Conservation (phyloP, 2,888 invertebrate genomes). For the Hyalella azteca region DNA sequence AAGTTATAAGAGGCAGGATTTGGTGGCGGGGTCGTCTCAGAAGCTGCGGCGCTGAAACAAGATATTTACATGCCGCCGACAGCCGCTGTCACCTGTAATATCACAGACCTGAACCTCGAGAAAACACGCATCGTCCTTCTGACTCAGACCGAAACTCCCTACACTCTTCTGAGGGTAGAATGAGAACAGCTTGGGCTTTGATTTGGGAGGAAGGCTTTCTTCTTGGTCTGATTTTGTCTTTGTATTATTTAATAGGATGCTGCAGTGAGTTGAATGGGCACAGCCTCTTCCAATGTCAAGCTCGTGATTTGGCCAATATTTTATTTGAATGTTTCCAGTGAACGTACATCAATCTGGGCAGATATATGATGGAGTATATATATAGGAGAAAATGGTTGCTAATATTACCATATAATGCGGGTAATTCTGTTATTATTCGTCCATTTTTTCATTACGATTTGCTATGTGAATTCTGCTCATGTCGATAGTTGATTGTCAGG, state of each 20-base stretch:
- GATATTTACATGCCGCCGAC: constrained; percentile 34
- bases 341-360: no score
- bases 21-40: background rate
- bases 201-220: background rate
- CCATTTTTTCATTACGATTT: no score
- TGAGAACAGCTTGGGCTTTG: background rate
- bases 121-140: no score
- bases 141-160: background rate
- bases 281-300: background rate
- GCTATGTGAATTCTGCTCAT: no score
- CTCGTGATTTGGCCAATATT: no score
- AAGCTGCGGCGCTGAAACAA: constrained; percentile 3
- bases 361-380: no score
- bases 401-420: no score
- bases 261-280: background rate
- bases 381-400: no score
- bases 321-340: no score
- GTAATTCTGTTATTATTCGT: no score
- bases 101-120: constrained; percentile 1
- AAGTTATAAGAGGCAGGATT: constrained; percentile 36
- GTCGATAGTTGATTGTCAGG: no score
- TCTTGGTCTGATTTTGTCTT: background rate
- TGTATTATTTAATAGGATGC: background rate
- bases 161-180: background rate
- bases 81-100: background rate